Evolutionary conservation across 2,888 invertebrate species (phyloP), one percentile per base, ranked within the genome.

Genomic region (Alcis repandata): DNA sequence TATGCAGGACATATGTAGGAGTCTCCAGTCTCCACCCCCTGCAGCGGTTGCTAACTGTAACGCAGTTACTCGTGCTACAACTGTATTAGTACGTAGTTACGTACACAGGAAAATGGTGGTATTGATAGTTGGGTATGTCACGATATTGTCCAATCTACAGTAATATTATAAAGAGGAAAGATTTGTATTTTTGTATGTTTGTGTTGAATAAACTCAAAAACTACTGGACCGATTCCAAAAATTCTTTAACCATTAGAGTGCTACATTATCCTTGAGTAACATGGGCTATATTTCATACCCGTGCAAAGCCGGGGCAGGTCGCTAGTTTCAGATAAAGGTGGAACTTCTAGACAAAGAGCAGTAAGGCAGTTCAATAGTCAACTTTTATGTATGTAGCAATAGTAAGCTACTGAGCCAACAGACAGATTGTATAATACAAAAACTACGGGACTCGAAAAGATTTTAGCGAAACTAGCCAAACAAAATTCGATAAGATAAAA

Each of bases 1-100:
- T 56, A 62, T 49, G 61, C 48, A 36, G 22, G 48, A 56, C n/a
- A n/a, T n/a, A n/a, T 41, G 54, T 38, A 61, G 46, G 38, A 32
- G 52, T 9, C 52, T 17, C 19, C 38, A 32, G 52, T 9, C 52
- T 17, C 19, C 38, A 27, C 53, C 60, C n/a, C 46, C 8, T 46
- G 46, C n/a, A 46, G 46, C 20, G 22, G 13, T 6, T 6, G 45
- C 46, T 22, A 11, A 46, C n/a, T 32, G 32, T 32, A 49, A 49
- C 32, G 3, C 32, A 10, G 48, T 32, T 49, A 32, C 27, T 49
- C 32, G 15, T 32, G 32, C 32, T 32, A 10, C 48, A 32, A 49
- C 27, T 10, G 1, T 32, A 49, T 46, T 46, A n/a, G n/a, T n/a
- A 46, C 13, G 2, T 6, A 27, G 6, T 2, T 20, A 8, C 13